phyloP scores from a whole-genome alignment of 1,140 invertebrate genomes.

The Ostrea edulis region DNA sequence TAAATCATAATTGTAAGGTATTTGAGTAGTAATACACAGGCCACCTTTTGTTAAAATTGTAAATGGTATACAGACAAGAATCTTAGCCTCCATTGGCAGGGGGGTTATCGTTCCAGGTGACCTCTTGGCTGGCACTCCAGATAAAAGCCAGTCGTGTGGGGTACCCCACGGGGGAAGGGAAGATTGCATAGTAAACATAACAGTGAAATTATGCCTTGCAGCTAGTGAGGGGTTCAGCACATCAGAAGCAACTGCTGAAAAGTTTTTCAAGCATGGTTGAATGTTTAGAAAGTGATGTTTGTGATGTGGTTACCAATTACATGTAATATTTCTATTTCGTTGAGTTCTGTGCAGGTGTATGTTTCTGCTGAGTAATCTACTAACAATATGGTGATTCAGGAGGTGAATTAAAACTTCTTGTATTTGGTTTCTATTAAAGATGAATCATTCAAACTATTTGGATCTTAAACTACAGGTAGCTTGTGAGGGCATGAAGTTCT shows the following conservation, averaged over 20 bases:
- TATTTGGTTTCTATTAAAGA: neutral
- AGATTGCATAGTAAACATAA: neutral
- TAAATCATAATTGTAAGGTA: slow-evolving; percentile 23
- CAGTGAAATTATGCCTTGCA: neutral
- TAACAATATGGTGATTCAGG: neutral
- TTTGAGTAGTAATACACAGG: slow-evolving; percentile 34
- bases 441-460: neutral
- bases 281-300: neutral
- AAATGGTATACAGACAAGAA: slow-evolving; percentile 15
- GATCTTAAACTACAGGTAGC: too few relatives aligned
- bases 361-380: slow-evolving; percentile 19
- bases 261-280: neutral
- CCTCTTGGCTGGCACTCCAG: neutral
- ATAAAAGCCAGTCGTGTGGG: slow-evolving; percentile 20
- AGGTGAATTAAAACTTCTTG: neutral
- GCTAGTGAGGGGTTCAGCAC: neutral
- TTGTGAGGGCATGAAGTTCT: too few relatives aligned
- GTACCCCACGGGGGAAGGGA: neutral
- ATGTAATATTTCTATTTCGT: neutral
- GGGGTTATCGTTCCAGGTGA: slow-evolving; percentile 25
- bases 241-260: neutral
- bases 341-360: slow-evolving; percentile 1
- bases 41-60: neutral
- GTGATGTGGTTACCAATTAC: neutral
- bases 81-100: slow-evolving; percentile 11